Base-by-base conservation (phyloP, 2,888 invertebrate species). In the Drosophila crucigera region DNA sequence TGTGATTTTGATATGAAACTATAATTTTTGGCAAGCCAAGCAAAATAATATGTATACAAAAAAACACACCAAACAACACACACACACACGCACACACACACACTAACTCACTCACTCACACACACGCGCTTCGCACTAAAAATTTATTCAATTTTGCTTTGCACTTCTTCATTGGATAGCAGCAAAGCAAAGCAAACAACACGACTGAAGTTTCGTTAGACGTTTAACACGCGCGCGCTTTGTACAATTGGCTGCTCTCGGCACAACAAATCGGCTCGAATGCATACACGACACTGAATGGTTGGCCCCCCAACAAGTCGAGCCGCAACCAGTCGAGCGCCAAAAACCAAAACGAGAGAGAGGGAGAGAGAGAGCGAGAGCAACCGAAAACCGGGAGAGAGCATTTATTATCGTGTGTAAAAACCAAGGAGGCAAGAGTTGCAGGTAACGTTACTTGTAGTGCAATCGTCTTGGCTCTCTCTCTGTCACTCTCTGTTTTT, bases 211-310 rank as follows among this genome's bases (percentile, higher is more conserved):
- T 83, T 85, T 76, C 76, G 72, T 61, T 80, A 64, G 72, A 67
- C 66, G 67, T 67, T 68, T 64, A 56, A 39, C 73, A 68, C 83
- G 80, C 74, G 72, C 83, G 80, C 76, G 79, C 69, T 75, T 64
- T 61, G 52, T 60, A 66, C n/a, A 73, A 77, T 50, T 63, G 55
- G 52, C 61, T 76, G 77, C 73, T 78, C 63, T 63, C 70, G 79
- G 65, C 87, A 82, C 84, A 84, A 79, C 91, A 78, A 87, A 76
- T 84, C 90, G 82, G 77, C 83, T 90, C 89, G 90, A 91, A 86
- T 89, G 91, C 84, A 91, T 84, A 82, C 91, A 91, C 92, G 92
- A 82, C 82, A 91, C 91, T 91, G 83, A 91, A 78, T 78, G 59
- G 25, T 50, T 55, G 43, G 73, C 65, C 35, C 76, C 69, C 76